A percentile compares a stretch with the other conserved stretches of the same genome.
These are phyloP conservation scores for Hippocampus abdominalis DNA, from an alignment of 2,113 vertebrate genomes.

Conservation along the genomic window DNA sequence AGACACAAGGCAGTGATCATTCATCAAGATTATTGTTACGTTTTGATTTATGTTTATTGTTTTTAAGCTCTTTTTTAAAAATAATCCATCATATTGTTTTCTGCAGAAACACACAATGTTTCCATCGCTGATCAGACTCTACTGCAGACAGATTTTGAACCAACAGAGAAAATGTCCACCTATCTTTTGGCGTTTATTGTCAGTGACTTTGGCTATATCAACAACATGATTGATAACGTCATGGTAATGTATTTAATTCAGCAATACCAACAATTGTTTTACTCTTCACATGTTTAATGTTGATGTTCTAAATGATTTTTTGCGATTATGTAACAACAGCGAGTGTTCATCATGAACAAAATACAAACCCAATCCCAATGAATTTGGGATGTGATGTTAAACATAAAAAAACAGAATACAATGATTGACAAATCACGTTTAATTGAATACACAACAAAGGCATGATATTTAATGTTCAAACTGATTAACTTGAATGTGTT, in stretches of 20 bases:
- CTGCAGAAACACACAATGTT: conserved; percentile 19
- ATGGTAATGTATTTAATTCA: conserved; percentile 62
- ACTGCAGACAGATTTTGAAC: conserved; percentile 56
- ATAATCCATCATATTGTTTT: neutral
- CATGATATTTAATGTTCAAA: too few species aligned
- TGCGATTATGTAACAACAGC: neutral
- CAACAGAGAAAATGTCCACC: conserved; percentile 85
- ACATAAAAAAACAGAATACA: too few species aligned
- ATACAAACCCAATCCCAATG: neutral
- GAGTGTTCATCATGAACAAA: neutral
- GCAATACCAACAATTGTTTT: neutral
- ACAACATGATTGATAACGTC: fast-evolving
- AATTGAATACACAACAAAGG: too few species aligned
- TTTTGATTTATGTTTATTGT: neutral
- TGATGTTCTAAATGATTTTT: neutral
- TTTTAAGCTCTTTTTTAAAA: too few species aligned
- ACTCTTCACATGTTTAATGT: neutral
- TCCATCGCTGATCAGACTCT: fast-evolving
- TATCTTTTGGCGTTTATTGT: conserved; percentile 92
- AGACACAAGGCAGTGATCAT: neutral
- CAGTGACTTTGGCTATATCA: conserved; percentile 63
- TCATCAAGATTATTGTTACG: neutral
- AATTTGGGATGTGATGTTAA: too few species aligned
- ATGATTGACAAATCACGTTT: too few species aligned
- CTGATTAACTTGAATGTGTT: too few species aligned